Evolutionary conservation across 2,797 vertebrate genomes (phyloP).

Genomic region (Euthynnus affinis): DNA sequence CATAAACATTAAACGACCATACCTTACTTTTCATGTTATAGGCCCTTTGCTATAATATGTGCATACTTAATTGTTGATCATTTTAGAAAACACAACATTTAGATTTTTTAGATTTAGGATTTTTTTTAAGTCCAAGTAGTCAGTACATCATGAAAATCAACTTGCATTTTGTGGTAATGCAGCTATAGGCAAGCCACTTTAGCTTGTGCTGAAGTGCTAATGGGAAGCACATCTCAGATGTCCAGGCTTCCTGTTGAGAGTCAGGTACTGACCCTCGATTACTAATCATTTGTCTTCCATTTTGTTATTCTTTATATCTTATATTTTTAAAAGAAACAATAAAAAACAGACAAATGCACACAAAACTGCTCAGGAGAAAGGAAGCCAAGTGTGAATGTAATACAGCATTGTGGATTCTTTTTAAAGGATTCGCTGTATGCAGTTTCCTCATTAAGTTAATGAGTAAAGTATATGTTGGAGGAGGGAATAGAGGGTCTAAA

Average conservation of each 20-base stretch:
- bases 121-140: constrained; percentile 11
- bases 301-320: neutral
- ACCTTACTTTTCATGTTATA: constrained; percentile 11
- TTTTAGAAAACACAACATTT: constrained; percentile 26
- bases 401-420: neutral
- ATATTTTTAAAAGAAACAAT: neutral
- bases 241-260: constrained; percentile 5
- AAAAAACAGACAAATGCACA: neutral
- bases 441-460: neutral
- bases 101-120: too few relatives aligned
- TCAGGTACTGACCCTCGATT: neutral
- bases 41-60: constrained; percentile 10
- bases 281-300: neutral
- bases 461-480: neutral
- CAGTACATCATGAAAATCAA: constrained; percentile 23
- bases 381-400: neutral
- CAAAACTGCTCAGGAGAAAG: too few relatives aligned
- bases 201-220: constrained; percentile 12
- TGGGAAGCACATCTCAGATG: constrained; percentile 7
- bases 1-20: constrained; percentile 26
- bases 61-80: constrained; percentile 7
- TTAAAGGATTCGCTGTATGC: neutral
- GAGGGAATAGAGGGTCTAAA: neutral
- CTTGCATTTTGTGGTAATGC: neutral
- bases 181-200: constrained; percentile 11